phyloP scores from a whole-genome alignment of 92 coral and sea anemone genomes.

The Siderastrea siderea region DNA sequence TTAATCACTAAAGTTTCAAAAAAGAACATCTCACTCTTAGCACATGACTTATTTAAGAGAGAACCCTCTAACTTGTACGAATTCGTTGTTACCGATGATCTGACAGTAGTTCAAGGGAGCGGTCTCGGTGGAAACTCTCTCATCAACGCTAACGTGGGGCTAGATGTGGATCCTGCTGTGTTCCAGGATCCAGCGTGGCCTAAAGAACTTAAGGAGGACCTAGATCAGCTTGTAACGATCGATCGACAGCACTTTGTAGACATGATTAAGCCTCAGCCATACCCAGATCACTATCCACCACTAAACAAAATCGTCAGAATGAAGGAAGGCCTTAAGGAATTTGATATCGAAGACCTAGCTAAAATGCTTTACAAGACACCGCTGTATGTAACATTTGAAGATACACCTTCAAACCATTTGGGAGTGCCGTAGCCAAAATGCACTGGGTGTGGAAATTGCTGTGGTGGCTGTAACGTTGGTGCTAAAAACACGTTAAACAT shows the following conservation, averaged over 20 bases:
- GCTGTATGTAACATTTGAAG: slow-evolving; percentile 75
- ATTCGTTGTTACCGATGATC: slow-evolving; percentile 53
- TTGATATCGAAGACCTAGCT: slow-evolving; percentile 72
- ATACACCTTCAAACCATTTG: slow-evolving; percentile 68
- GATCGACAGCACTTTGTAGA: slow-evolving; percentile 64
- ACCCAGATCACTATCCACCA: slow-evolving; percentile 50
- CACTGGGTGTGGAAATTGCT: slow-evolving; percentile 78
- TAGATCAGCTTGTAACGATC: slow-evolving; percentile 7
- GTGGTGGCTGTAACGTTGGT: slow-evolving; percentile 82
- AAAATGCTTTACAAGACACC: slow-evolving; percentile 56
- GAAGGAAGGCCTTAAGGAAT: slow-evolving; percentile 12
- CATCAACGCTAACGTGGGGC: slow-evolving; percentile 74
- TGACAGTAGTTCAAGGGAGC: slow-evolving; percentile 72
- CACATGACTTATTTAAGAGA: slow-evolving; percentile 21
- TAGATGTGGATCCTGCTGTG: slow-evolving; percentile 61
- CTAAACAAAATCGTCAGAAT: slow-evolving; percentile 48
- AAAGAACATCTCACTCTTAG: no score
- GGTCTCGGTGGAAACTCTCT: slow-evolving; percentile 80
- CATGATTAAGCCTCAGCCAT: slow-evolving; percentile 68
- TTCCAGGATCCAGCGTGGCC: slow-evolving; percentile 71
- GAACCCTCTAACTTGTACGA: slow-evolving; percentile 57
- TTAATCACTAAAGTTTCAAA: no score
- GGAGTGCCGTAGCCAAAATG: slow-evolving; percentile 80
- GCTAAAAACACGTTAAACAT: slow-evolving; percentile 75
- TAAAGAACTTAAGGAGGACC: slow-evolving; percentile 48